Base-by-base conservation (phyloP, 2,888 invertebrate genomes). In the Noctua pronuba region DNA sequence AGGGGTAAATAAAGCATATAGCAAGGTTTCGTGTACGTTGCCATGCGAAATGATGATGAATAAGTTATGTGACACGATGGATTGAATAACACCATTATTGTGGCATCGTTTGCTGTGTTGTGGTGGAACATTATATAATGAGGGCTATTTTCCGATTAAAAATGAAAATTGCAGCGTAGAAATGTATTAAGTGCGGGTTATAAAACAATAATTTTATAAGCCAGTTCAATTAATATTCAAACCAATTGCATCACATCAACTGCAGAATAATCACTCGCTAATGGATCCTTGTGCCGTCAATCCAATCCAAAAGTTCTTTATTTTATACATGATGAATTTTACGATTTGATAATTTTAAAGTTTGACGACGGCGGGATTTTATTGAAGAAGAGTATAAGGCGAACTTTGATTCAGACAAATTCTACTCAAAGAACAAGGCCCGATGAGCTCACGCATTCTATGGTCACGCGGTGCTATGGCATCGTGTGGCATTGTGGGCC, bases 1-100 rank as follows among this genome's bases (percentile, higher is more conserved):
- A 84, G 86, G 85, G 85, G 82, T 82, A 81, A 86, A 85, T 85
- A 89, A 86, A 87, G 85, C 83, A 84, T 84, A 82, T 79, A 86
- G 79, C 80, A 77, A 80, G 84, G 83, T 82, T 86, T 88, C 78
- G 80, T 83, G 88, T 82, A 79, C 82, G 89, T 89, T 88, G 87
- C 88, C 82, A 92, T 88, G 91, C 91, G 79, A 90, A 91, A 88
- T 88, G 86, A 71, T 84, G 86, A 77, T 92, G 91, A 92, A 93
- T 92, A 90, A 92, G 70, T 91, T 76, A 92, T 91, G 75, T 65
- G 74, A 79, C 80, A 77, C 79, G 79, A 81, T 73, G 77, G 76
- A 79, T 88, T 80, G 85, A 80, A 85, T 82, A 82, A 84, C 74
- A 83, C 78, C 80, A 73, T 81, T 76, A 84, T 73, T 82, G 69